Evolutionary conservation across 2,888 invertebrate species (phyloP), one percentile per base, ranked within the genome.

Genomic region (Prosapia bicincta): DNA sequence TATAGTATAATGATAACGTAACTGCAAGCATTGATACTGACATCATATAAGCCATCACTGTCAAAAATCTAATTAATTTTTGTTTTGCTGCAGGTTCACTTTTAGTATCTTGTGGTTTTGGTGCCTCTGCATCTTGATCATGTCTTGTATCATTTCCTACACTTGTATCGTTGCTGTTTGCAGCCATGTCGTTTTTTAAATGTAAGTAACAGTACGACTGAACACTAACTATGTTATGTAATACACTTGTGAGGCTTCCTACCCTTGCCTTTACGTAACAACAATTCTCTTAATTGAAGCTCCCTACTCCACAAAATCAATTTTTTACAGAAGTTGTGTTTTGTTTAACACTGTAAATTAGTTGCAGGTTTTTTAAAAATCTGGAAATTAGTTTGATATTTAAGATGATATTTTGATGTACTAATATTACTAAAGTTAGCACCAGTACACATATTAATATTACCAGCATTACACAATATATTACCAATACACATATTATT

Each of bases 1-100:
- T 85, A 83, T 88, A 88, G 81, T 88, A 88, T 9, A 87, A 83
- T 1, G 87, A 87, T 69, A 88, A 82, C 67, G 88, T 85, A 76
- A 87, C 86, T 23, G 87, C 88, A 6, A 86, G 87, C 78, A 86
- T 82, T 0, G 87, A 87, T 66, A 88, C 88, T n/a, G 86, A 85
- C 72, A 87, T 83, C 9, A 88, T 85, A 80, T 88, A 88, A 3
- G 86, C 87, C 74, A 88, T 81, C n/a, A 88, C 88, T n/a, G 78
- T 78, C 32, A 78, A 69, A 68, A 78, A 69, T n/a, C 78, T 66
- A 3, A 78, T 54, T 15, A 78, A 66, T 69, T 78, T 78, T 23
- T 69, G 69, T 28, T 74, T 74, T 7, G 23, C 1, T 2, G 3
- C 1, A 3, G 54, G 20, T 10, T 54, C 54, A n/a, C 20, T 20